Conservation (phyloP, 2,888 invertebrate species). For the Eilema depressum region DNA sequence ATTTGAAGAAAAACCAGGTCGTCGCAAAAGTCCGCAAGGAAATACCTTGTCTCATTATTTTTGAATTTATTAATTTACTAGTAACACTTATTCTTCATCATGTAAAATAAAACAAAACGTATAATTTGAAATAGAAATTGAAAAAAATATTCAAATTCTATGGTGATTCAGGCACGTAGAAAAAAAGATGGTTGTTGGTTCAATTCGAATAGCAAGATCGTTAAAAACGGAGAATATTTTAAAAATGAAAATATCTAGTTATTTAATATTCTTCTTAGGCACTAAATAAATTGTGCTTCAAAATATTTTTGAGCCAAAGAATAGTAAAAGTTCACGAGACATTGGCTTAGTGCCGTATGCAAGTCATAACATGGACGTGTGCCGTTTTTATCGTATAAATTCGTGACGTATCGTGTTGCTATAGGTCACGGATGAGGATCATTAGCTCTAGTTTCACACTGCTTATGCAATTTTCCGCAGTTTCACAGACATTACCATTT, state of each 20-base stretch:
- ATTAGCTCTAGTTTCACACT: conserved; percentile 40
- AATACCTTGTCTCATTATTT: too few species aligned
- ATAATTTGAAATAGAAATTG: too few species aligned
- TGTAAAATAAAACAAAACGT: too few species aligned
- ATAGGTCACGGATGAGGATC: conserved; percentile 38
- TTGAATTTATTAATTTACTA: too few species aligned
- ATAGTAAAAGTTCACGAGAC: neutral
- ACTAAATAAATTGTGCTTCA: neutral
- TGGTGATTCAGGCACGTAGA: too few species aligned
- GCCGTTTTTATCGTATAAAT: conserved; percentile 24
- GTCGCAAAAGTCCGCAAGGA: too few species aligned
- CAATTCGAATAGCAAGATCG: too few species aligned
- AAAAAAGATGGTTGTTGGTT: neutral
- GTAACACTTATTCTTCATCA: too few species aligned
- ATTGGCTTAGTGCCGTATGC: neutral
- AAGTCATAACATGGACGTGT: conserved; percentile 6
- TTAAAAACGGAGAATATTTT: neutral
- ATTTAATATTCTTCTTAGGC: too few species aligned
- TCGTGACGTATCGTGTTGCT: conserved; percentile 30
- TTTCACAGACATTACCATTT: conserved; percentile 35
- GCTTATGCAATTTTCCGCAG: conserved; percentile 39
- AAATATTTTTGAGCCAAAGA: too few species aligned
- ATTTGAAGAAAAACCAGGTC: neutral
- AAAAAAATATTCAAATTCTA: too few species aligned
- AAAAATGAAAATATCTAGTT: neutral